phyloP scores from a whole-genome alignment of 2,113 vertebrate species.

The Neofelis nebulosa region DNA sequence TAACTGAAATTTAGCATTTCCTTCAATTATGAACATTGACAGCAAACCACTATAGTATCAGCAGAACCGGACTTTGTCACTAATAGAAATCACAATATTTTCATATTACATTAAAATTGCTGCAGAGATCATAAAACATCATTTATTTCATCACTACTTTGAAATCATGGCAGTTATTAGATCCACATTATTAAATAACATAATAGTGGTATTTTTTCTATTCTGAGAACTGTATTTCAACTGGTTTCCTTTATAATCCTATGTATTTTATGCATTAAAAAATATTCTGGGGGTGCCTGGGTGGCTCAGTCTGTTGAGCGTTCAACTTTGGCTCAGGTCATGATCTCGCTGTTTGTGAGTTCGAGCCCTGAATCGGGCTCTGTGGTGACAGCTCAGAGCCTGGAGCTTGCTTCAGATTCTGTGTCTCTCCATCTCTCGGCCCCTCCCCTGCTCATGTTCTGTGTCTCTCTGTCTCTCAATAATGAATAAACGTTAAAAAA shows the following conservation, averaged over 20 bases:
- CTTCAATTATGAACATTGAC: neutral
- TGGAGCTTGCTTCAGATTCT: no score
- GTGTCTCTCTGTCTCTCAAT: no score
- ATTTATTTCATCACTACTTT: neutral
- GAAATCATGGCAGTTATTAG: neutral
- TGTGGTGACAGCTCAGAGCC: no score
- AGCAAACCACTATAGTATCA: neutral
- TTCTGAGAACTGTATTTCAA: slow-evolving; percentile 25
- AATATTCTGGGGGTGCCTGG: neutral
- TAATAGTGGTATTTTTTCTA: neutral
- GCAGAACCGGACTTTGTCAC: slow-evolving; percentile 3
- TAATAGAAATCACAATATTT: slow-evolving; percentile 15
- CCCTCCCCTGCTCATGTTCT: no score
- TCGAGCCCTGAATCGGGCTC: no score
- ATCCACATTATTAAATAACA: slow-evolving; percentile 4
- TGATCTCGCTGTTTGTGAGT: no score
- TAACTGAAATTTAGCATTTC: slow-evolving; percentile 5
- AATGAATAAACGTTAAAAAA: neutral
- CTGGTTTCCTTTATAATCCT: neutral
- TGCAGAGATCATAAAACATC: neutral
- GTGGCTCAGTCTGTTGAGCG: no score
- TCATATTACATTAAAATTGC: neutral
- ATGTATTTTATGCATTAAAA: slow-evolving; percentile 7
- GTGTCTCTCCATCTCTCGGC: no score
- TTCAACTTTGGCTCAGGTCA: no score